Conservation (phyloP, 2,113 vertebrate genomes). For the Chascanopsetta lugubris region DNA sequence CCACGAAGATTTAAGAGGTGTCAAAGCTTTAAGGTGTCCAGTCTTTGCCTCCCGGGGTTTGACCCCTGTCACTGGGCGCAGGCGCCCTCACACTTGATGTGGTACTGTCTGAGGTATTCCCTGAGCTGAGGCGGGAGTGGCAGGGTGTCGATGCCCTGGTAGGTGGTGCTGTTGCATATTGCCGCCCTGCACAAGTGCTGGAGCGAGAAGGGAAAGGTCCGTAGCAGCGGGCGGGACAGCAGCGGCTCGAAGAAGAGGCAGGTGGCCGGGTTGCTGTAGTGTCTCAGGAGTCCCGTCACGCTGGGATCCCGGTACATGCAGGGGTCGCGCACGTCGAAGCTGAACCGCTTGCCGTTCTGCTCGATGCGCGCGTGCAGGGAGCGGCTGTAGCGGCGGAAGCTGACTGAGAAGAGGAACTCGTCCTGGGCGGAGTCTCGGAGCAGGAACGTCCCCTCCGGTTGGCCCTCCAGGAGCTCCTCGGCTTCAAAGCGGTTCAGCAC, state of each 20-base stretch:
- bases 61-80: constrained; percentile 61
- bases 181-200: constrained; percentile 93
- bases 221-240: constrained; percentile 89
- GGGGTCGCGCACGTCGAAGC: constrained; percentile 95
- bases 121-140: constrained; percentile 89
- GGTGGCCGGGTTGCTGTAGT: constrained; percentile 94
- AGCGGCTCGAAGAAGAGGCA: constrained; percentile 99
- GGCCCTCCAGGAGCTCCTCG: constrained; percentile 93
- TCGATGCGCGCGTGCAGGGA: constrained; percentile 96
- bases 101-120: constrained; percentile 93
- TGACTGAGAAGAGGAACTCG: constrained; percentile 96
- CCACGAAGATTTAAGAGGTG: background rate
- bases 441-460: constrained; percentile 95
- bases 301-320: constrained; percentile 95
- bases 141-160: constrained; percentile 87
- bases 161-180: constrained; percentile 92
- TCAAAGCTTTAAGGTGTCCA: background rate
- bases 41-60: background rate
- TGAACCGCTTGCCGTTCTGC: constrained; percentile 96
- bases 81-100: constrained; percentile 85
- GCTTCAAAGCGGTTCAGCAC: constrained; percentile 95
- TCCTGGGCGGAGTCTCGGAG: constrained; percentile 95
- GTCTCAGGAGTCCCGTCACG: constrained; percentile 91
- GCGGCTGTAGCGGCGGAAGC: constrained; percentile 96
- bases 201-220: constrained; percentile 93